Percentiles rank a stretch among this genome's conserved stretches.
phyloP scores from a whole-genome alignment of 2,113 vertebrate species.

The Orycteropus afer region DNA sequence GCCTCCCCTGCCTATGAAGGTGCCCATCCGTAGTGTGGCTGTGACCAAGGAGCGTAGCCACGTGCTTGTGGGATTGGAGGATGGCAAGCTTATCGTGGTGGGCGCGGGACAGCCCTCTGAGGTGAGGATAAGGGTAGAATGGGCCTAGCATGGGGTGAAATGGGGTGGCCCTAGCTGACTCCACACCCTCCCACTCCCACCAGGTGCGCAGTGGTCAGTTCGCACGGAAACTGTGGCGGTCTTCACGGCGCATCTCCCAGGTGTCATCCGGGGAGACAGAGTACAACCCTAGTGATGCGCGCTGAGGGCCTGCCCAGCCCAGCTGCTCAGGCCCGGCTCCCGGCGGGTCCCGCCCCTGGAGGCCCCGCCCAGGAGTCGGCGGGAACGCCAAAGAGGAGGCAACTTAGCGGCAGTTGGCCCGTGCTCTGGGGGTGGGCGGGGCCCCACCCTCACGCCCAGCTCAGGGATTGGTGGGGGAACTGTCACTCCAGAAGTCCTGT shows the following conservation, averaged over 20 bases:
- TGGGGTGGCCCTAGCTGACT: not conserved
- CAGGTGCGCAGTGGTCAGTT: conserved; percentile 94
- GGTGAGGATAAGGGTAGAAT: conserved; percentile 83
- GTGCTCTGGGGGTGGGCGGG: not conserved
- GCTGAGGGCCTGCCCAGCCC: not conserved
- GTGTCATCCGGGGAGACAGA: conserved; percentile 96
- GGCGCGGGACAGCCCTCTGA: conserved; percentile 95
- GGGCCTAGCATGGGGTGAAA: not conserved
- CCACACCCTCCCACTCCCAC: not conserved
- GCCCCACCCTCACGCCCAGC: conserved; percentile 34
- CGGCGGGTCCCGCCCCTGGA: not conserved
- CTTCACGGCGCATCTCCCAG: conserved; percentile 93
- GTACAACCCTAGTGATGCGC: conserved; percentile 89
- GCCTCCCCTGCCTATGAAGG: conserved; percentile 91
- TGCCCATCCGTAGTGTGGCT: conserved; percentile 93
- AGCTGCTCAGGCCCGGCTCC: not conserved
- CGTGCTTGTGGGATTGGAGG: conserved; percentile 95
- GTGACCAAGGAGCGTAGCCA: conserved; percentile 98
- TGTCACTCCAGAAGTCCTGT: conserved; percentile 44
- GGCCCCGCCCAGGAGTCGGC: not conserved
- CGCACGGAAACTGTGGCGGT: conserved; percentile 92
- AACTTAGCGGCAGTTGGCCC: too few species aligned
- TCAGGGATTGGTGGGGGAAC: conserved; percentile 61
- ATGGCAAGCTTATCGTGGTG: conserved; percentile 97
- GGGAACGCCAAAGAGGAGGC: too few species aligned